A percentile compares a stretch with the other conserved stretches of the same genome.
These are phyloP conservation scores for Geotrypetes seraphini DNA, from an alignment of 2,797 vertebrate species.

Conservation along the genomic window DNA sequence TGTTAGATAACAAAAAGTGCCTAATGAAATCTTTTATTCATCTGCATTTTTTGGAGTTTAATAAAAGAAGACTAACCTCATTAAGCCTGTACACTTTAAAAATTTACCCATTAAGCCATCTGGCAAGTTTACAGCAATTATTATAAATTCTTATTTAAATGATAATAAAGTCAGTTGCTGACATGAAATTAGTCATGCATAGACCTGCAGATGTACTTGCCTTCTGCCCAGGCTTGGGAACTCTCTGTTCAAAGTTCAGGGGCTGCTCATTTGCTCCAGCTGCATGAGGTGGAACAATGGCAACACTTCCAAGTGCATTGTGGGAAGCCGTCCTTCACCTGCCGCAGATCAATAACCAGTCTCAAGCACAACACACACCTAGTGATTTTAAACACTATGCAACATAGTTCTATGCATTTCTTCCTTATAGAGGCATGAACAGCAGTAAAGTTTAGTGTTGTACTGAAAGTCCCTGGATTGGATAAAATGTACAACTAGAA, in stretches of 20 bases:
- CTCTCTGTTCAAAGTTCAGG: conserved; percentile 14
- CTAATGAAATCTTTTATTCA: not conserved
- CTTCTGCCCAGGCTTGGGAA: conserved; percentile 28
- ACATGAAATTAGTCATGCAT: conserved; percentile 47
- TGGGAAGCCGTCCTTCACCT: not conserved
- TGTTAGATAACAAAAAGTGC: too few species aligned
- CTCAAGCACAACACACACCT: conserved; percentile 9
- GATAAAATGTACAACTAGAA: too few species aligned
- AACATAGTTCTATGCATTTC: conserved; percentile 1
- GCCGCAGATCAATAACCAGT: conserved; percentile 14
- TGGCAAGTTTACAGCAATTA: conserved; percentile 37
- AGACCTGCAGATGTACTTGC: conserved; percentile 30
- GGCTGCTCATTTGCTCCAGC: conserved; percentile 22
- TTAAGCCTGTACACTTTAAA: conserved; percentile 17
- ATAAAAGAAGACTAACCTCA: not conserved
- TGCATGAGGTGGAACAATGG: not conserved
- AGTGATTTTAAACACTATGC: too few species aligned
- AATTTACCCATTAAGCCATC: conserved; percentile 23
- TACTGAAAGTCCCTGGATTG: too few species aligned
- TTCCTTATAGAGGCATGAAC: too few species aligned
- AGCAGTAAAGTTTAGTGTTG: too few species aligned
- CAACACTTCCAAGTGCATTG: conserved; percentile 7
- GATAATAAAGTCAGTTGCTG: conserved; percentile 41
- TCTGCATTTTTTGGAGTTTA: not conserved
- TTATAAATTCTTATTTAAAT: conserved; percentile 46